Evolutionary conservation across 2,797 vertebrate species (phyloP).

Genomic region (Coilia nasus): DNA sequence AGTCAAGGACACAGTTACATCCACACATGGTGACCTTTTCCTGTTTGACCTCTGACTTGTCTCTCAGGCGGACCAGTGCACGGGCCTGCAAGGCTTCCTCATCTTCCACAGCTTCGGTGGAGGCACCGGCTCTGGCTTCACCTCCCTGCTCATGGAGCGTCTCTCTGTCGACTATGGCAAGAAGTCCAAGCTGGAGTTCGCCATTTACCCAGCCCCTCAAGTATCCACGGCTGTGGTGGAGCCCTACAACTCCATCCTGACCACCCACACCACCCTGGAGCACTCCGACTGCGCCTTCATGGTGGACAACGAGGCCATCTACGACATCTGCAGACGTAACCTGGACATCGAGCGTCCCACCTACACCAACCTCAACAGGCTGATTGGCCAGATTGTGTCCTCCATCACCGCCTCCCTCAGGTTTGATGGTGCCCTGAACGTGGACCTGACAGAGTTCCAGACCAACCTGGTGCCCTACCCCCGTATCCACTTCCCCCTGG

Average conservation of each 20-base stretch:
- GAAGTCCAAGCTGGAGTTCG: constrained; percentile 81
- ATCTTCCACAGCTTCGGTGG: constrained; percentile 81
- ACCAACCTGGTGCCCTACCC: constrained; percentile 80
- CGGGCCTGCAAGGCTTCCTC: constrained; percentile 80
- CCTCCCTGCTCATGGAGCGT: constrained; percentile 82
- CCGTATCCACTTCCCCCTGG: constrained; percentile 78
- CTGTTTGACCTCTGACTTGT: neutral
- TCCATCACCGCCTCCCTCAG: constrained; percentile 80
- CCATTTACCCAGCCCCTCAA: constrained; percentile 67
- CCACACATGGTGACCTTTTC: neutral
- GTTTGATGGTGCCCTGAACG: constrained; percentile 77
- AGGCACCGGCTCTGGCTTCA: constrained; percentile 83
- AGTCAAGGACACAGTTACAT: neutral
- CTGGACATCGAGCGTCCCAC: constrained; percentile 81
- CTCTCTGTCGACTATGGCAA: constrained; percentile 84
- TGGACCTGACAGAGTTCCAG: constrained; percentile 77
- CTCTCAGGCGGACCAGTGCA: constrained; percentile 79
- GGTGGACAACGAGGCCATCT: constrained; percentile 83
- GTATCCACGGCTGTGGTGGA: constrained; percentile 76
- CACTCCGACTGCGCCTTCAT: constrained; percentile 83
- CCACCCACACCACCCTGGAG: constrained; percentile 81
- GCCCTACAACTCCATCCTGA: constrained; percentile 83
- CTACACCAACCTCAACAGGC: constrained; percentile 80
- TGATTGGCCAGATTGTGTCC: constrained; percentile 79
- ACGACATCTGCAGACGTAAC: constrained; percentile 81